Evolutionary conservation across 35 echinoderm and acorn worm genomes (phyloP).

Genomic region (Heliocidaris erythrogramma): DNA sequence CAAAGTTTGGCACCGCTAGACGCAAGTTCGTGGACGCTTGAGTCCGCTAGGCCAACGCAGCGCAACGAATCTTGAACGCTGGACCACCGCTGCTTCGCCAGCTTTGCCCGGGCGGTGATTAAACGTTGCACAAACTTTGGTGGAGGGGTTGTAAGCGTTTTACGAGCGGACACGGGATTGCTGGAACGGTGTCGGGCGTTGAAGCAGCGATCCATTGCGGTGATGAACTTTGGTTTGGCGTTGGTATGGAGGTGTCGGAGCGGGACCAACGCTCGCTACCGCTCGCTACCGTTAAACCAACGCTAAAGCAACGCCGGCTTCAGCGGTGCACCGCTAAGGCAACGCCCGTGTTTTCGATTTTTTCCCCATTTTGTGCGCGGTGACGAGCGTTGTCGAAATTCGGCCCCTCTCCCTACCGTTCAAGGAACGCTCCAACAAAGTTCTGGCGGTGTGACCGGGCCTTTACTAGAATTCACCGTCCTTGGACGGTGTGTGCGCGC

Average conservation of each 20-base stretch:
- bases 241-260: conserved; percentile 32
- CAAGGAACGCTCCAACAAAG: conserved; percentile 39
- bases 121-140: conserved; percentile 29
- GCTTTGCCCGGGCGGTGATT: conserved; percentile 37
- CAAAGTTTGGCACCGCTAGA: conserved; percentile 44
- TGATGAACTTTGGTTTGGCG: conserved; percentile 34
- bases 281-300: conserved; percentile 39
- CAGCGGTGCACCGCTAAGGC: conserved; percentile 40
- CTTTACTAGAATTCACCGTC: too few relatives aligned
- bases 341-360: conserved; percentile 42
- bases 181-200: conserved; percentile 33
- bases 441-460: conserved; percentile 23
- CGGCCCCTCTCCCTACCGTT: conserved; percentile 41
- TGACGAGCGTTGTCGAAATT: conserved; percentile 44
- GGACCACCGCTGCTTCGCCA: conserved; percentile 37
- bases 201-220: conserved; percentile 39
- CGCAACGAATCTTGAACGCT: conserved; percentile 44
- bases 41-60: conserved; percentile 40
- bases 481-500: too few relatives aligned
- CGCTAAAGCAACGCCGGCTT: conserved; percentile 22
- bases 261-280: conserved; percentile 26
- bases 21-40: conserved; percentile 34
- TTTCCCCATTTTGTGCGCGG: conserved; percentile 22
- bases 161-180: conserved; percentile 41
- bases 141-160: conserved; percentile 37